A percentile compares a stretch with the other conserved stretches of the same genome.
Conservation (phyloP, 2,888 invertebrate genomes). For the Phymatocera aterrima region DNA sequence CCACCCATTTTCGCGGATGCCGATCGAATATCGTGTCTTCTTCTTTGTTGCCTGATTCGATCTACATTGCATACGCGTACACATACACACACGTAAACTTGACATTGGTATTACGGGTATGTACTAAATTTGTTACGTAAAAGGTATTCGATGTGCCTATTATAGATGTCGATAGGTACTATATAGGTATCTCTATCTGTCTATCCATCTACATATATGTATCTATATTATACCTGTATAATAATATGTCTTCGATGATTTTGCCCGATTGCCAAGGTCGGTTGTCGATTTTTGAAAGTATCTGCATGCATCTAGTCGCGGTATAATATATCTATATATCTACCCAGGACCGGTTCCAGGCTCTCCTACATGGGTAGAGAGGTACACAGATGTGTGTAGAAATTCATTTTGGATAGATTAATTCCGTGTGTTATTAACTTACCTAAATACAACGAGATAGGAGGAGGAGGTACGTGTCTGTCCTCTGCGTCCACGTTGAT, state of each 20-base stretch:
- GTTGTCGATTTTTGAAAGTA: constrained; percentile 41
- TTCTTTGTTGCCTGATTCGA: too few species aligned
- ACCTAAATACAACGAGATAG: too few species aligned
- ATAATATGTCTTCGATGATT: constrained; percentile 18
- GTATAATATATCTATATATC: too few species aligned
- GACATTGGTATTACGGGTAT: too few species aligned
- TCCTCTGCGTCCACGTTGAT: not conserved
- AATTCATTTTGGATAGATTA: constrained; percentile 8
- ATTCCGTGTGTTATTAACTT: constrained; percentile 10
- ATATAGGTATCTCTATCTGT: too few species aligned
- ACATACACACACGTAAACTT: too few species aligned
- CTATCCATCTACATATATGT: not conserved
- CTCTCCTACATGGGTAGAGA: not conserved
- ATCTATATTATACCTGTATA: not conserved
- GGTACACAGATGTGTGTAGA: not conserved
- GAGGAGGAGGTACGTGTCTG: too few species aligned
- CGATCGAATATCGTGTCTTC: too few species aligned
- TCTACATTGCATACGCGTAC: too few species aligned
- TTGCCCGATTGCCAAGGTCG: constrained; percentile 42
- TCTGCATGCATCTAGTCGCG: constrained; percentile 18
- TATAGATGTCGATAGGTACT: not conserved
- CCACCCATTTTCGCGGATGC: too few species aligned
- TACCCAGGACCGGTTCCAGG: constrained; percentile 29
- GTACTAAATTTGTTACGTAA: constrained; percentile 31
- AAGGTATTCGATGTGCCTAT: not conserved